Base-by-base conservation (phyloP, 2,797 vertebrate species). In the Dallia pectoralis region DNA sequence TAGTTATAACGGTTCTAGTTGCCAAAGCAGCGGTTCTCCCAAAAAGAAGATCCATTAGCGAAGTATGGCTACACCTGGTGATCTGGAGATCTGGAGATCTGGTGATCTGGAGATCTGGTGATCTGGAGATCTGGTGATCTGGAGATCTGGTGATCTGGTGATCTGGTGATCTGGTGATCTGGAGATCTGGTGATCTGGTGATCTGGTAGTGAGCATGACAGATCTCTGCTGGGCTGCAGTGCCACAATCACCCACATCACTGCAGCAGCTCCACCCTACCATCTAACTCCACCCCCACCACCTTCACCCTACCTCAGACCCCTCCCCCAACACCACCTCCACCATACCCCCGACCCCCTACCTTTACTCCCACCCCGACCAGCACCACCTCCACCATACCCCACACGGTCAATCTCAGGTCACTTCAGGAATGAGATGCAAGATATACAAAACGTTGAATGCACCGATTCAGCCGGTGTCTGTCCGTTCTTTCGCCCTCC, bases 401-500 rank as follows among this genome's bases (percentile, higher is more conserved):
- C 73, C 61, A 30, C 49, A 16, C 62, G 83, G 77, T 86, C 84
- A 83, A 85, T 74, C 74, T 69, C 62, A 70, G 77, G 86, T 89
- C 71, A 77, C 67, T 76, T 7, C n/a, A 30, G 49, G 51, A 77
- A 76, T 71, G 74, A 80, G 69, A 77, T 69, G 74, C 51, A 56
- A 73, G 32, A 53, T 67, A 67, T 74, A 56, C 7, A 40, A 4
- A 40, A 40, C 7, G 8, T 36, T 9, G 1, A 29, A 53, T n/a
- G 47, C 67, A 59, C 49, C 4, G 5, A 14, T 22, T 29, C 12
- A 29, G 16, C 48, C 56, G 18, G n/a, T n/a, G n/a, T n/a, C n/a
- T n/a, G n/a, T 0, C 53, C 25, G 36, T 14, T 4, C n/a, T 56
- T n/a, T 36, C 32, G 6, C 11, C 18, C 19, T 56, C 30, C 18